Evolutionary conservation across 2,888 invertebrate genomes (phyloP), one percentile per base, ranked within the genome.

Genomic region (Xanthia togata): DNA sequence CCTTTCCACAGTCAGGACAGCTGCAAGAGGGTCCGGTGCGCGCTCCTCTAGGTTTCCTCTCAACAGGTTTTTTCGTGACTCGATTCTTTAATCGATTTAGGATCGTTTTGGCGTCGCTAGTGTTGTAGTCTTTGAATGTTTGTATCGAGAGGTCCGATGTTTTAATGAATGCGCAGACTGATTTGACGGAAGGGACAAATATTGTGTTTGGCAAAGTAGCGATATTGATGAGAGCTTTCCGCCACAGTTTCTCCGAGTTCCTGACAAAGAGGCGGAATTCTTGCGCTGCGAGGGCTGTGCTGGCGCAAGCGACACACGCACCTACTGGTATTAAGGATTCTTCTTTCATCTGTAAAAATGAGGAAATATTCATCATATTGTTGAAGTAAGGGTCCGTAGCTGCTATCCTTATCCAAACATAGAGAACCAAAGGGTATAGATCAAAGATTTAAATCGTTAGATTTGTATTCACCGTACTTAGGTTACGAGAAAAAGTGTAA

Each of bases 1-100:
- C 76, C 77, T 96, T 96, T 0, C 92, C 93, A 69, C 96, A 96
- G 44, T 96, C 96, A 0, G 91, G 90, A 74, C 96, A 96, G 1
- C 72, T 74, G 79, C 93, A 94, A 0, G 89, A 73, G 0, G 94
- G 93, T 0, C 95, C 95, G 0, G 91, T 81, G 4, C 95, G 89
- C 0, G 90, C 84, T 0, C 86, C 85, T 44, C 91, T 86, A 0
- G 89, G 88, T 68, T 91, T 93, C 26, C 87, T 90, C 9, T 89
- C 91, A 0, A 83, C 76, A 0, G 82, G 74, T 31, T 89, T 90
- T 26, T 88, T 91, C 14, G 87, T 86, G 9, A 90, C 78, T 20
- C 91, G 88, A n/a, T 89, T 90, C 57, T 90, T 90, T 4, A 95
- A 83, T 31, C 92, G 88, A 67, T 92, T 90, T 2, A 95, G 47